These are phyloP conservation scores for Hypena proboscidalis DNA, from an alignment of 2,888 invertebrate species.

Conservation along the genomic window DNA sequence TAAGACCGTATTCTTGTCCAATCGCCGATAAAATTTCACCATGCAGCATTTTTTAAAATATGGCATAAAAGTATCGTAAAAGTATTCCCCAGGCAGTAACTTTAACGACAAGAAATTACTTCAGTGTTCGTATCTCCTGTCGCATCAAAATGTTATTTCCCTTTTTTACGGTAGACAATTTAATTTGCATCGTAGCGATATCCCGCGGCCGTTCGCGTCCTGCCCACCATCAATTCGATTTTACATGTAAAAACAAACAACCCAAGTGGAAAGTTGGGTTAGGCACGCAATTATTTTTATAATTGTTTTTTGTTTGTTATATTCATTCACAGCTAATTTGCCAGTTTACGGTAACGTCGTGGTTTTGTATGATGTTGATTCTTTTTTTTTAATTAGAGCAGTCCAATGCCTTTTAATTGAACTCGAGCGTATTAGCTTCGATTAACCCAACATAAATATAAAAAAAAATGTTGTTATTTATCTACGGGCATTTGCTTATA, in stretches of 20 bases:
- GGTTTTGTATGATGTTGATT: too few species aligned
- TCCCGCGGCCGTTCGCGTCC: conserved; percentile 24
- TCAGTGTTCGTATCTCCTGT: conserved; percentile 55
- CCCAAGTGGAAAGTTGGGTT: conserved; percentile 2
- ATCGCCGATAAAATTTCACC: too few species aligned
- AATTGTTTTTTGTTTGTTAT: conserved; percentile 1
- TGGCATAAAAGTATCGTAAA: conserved; percentile 28
- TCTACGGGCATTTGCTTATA: too few species aligned
- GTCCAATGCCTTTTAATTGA: too few species aligned
- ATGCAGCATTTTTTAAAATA: conserved; percentile 29
- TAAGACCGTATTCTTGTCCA: too few species aligned
- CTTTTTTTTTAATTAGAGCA: too few species aligned
- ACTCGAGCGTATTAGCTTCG: too few species aligned
- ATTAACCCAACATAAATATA: too few species aligned
- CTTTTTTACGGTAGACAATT: conserved; percentile 64
- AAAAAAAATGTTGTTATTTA: too few species aligned
- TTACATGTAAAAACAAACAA: conserved; percentile 43
- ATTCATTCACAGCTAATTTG: conserved; percentile 4
- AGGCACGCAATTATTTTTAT: conserved; percentile 9
- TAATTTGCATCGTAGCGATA: conserved; percentile 60
- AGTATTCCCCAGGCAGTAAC: conserved; percentile 33
- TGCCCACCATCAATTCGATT: conserved; percentile 36
- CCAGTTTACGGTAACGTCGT: too few species aligned
- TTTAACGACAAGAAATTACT: conserved; percentile 53
- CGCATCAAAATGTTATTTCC: conserved; percentile 63